A percentile compares a stretch with the other conserved stretches of the same genome.
phyloP scores from a whole-genome alignment of 2,797 vertebrate genomes.

The Acanthis flammea region DNA sequence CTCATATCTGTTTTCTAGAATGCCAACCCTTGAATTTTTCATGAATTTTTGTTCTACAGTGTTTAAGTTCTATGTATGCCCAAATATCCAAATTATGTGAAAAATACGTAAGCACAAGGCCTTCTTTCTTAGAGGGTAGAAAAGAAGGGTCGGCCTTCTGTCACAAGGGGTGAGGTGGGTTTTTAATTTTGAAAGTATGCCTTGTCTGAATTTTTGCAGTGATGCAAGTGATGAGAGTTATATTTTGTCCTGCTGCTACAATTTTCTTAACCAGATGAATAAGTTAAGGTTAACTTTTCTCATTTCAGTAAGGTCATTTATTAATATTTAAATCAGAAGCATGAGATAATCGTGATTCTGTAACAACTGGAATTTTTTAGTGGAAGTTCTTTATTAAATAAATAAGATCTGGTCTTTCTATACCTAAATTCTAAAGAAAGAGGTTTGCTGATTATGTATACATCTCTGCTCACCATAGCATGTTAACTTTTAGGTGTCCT shows the following conservation, averaged over 20 bases:
- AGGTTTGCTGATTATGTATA: neutral
- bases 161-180: neutral
- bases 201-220: neutral
- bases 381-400: neutral
- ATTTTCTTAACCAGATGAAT: neutral
- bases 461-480: neutral
- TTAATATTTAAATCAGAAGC: neutral
- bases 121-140: neutral
- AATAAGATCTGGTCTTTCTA: neutral
- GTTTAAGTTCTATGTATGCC: neutral
- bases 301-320: neutral
- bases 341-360: neutral
- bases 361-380: neutral
- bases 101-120: neutral
- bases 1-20: neutral
- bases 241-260: neutral
- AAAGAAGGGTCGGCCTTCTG: neutral
- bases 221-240: neutral
- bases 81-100: neutral
- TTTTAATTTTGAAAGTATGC: neutral
- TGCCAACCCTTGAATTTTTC: neutral
- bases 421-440: neutral
- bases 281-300: neutral
- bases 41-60: neutral
- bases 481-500: neutral